Percentiles rank a stretch among this genome's conserved stretches.
phyloP scores from a whole-genome alignment of 2,888 invertebrate genomes.

The Pelosia muscerda region DNA sequence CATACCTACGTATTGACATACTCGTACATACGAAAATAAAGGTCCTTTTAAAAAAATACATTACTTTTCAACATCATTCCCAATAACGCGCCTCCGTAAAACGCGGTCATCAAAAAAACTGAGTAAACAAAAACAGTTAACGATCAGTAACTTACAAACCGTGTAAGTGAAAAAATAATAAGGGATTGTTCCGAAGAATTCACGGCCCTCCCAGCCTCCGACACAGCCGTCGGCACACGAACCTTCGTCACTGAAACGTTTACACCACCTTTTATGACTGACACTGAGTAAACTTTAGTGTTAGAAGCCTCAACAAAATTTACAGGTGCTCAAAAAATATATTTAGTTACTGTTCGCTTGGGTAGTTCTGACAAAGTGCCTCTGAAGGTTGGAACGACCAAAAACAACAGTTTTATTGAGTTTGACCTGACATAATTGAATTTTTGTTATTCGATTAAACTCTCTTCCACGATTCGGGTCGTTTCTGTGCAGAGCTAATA shows the following conservation, averaged over 20 bases:
- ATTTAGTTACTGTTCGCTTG: not conserved
- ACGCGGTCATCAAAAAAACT: not conserved
- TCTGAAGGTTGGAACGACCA: not conserved
- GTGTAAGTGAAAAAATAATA: constrained; percentile 32
- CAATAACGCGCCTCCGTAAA: not conserved
- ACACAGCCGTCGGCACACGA: constrained; percentile 6
- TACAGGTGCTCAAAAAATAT: constrained; percentile 10
- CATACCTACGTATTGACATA: no score
- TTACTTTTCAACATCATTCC: not conserved
- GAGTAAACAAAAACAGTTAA: constrained; percentile 11
- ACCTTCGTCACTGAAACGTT: constrained; percentile 24
- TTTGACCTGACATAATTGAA: not conserved
- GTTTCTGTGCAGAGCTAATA: not conserved
- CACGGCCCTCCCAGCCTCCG: constrained; percentile 8
- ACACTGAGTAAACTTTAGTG: constrained; percentile 22
- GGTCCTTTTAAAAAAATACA: not conserved
- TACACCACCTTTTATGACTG: constrained; percentile 19
- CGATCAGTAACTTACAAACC: constrained; percentile 6
- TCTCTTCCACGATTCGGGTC: not conserved
- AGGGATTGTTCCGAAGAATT: constrained; percentile 30
- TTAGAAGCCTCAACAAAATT: constrained; percentile 12
- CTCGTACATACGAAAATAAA: not conserved
- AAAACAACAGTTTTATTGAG: not conserved
- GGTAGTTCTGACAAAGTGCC: not conserved
- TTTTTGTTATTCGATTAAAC: not conserved